Evolutionary conservation across 2,888 invertebrate genomes (phyloP), one percentile per base, ranked within the genome.

Genomic region (Aleiodes alternator): DNA sequence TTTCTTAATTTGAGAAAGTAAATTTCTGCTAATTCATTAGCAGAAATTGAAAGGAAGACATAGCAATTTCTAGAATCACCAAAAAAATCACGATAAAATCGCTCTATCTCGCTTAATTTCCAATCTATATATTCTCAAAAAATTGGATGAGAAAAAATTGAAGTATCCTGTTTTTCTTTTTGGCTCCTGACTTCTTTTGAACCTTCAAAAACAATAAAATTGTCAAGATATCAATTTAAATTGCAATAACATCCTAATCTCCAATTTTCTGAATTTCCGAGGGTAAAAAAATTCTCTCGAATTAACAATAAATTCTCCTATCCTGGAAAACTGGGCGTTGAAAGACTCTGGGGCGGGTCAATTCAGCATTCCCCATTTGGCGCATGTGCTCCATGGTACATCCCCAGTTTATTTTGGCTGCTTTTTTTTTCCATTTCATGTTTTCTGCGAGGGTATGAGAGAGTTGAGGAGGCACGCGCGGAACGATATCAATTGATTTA

Each of bases 401-500:
- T 75, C 73, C 79, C 76, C 72, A 6, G 64, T 12, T 12, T 9
- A 14, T 38, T 61, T 59, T 31, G 14, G 14, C 48, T 61, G 68
- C 53, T 75, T 57, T 56, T 55, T 50, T 38, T 50, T 1, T 23
- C 2, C 23, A 23, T 23, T 23, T 23, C 2, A 23, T 61, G 59
- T 48, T 11, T 31, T 64, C 55, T 23, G 23, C 23, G 23, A 66
- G 61, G 51, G 72, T 23, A 72, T 56, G 66, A 43, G 66, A 2
- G 55, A 51, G 55, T 4, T 70, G 53, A 70, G 38, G 73, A 71
- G 75, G 72, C 79, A 79, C 76, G 76, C 79, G 80, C 79, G 79
- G 76, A 73, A 83, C 80, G 87, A 87, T 88, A 88, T 88, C 88
- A 88, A 89, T 89, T 89, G 89, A 89, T 89, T 89, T 88, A 89